phyloP scores from a whole-genome alignment of 2,797 vertebrate species.

The Coilia nasus region DNA sequence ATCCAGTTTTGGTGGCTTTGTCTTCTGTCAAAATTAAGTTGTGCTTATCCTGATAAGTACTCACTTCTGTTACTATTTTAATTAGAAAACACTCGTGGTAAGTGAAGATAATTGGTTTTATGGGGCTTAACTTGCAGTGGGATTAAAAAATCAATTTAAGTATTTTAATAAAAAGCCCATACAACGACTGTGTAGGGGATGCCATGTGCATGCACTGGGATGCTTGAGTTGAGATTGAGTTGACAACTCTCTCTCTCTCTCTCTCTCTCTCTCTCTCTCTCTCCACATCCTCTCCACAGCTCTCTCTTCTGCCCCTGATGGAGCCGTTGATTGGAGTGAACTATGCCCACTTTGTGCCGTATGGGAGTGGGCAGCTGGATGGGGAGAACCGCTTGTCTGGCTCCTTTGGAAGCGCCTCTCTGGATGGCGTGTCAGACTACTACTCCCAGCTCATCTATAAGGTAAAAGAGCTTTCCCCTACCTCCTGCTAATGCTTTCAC shows the following conservation, averaged over 20 bases:
- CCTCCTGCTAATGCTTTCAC: not conserved
- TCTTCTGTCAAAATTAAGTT: conserved; percentile 33
- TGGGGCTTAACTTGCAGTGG: conserved; percentile 26
- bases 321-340: conserved; percentile 96
- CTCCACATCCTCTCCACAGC: conserved; percentile 75
- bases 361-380: conserved; percentile 91
- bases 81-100: conserved; percentile 44
- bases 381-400: conserved; percentile 94
- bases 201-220: not conserved
- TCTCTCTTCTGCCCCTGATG: conserved; percentile 95
- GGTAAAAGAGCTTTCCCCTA: conserved; percentile 68
- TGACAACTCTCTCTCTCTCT: conserved; percentile 13
- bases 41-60: conserved; percentile 40
- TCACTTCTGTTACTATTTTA: conserved; percentile 40
- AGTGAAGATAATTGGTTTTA: conserved; percentile 37
- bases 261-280: conserved; percentile 8
- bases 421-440: conserved; percentile 97
- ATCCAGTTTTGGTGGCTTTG: conserved; percentile 19
- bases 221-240: conserved; percentile 4
- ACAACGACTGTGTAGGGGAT: not conserved
- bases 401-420: conserved; percentile 92
- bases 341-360: conserved; percentile 97
- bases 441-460: conserved; percentile 98
- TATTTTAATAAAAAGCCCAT: not conserved
- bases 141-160: conserved; percentile 29